Evolutionary conservation across 2,113 vertebrate genomes (phyloP).

Genomic region (Gambusia affinis): DNA sequence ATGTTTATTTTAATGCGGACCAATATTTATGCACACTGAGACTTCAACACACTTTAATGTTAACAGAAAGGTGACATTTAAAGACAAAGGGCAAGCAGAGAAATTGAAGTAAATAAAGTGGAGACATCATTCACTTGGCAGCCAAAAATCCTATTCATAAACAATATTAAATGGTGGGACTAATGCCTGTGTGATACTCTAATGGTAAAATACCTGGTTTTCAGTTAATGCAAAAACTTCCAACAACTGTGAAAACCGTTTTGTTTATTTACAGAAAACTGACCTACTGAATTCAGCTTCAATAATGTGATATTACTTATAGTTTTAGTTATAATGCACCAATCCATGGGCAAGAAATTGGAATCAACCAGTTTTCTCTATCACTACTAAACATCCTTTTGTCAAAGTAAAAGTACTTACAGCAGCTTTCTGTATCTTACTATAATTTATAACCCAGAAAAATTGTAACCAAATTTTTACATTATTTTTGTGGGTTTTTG

Average conservation of each 20-base stretch:
- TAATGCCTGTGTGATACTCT: not conserved
- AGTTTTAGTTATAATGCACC: not conserved
- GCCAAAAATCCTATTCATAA: not conserved
- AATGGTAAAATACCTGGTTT: not conserved
- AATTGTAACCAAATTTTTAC: not conserved
- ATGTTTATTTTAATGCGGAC: not conserved
- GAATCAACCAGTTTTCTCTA: not conserved
- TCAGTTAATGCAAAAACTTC: not conserved
- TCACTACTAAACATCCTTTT: not conserved
- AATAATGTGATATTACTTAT: not conserved
- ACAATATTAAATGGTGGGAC: not conserved
- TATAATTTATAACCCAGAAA: not conserved
- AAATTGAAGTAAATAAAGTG: not conserved
- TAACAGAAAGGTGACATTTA: conserved; percentile 9
- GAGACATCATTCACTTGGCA: not conserved
- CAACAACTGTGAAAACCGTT: not conserved
- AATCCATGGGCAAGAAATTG: not conserved
- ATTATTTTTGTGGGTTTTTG: too few species aligned
- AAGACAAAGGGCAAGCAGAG: not conserved
- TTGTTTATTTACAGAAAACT: not conserved
- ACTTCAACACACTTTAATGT: conserved; percentile 36
- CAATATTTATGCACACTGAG: not conserved
- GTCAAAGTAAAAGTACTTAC: not conserved
- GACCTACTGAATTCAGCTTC: not conserved
- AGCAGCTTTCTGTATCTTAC: not conserved